Evolutionary conservation across 2,113 vertebrate genomes (phyloP), one percentile per base, ranked within the genome.

Genomic region (Melanerpes formicivorus): DNA sequence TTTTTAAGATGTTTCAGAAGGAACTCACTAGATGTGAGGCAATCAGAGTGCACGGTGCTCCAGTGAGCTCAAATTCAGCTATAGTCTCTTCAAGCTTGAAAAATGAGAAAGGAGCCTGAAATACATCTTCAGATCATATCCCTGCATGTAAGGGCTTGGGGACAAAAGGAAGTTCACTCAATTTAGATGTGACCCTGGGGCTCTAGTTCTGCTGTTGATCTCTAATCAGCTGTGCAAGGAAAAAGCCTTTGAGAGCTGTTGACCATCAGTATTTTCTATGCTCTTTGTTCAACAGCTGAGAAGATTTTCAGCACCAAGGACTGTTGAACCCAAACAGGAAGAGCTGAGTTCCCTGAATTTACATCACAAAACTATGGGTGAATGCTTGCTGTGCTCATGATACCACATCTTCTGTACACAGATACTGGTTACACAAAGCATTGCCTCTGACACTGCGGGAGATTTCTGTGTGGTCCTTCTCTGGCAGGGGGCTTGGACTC

Each of bases 301-400:
- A 25, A 52, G 23, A 67, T 32, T 54, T 54, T 86, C 37, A 58
- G 14, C 13, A 69, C 11, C 42, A 81, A 13, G 13, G 10, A 11
- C 10, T 30, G 5, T 25, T 0, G 0, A 72, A 46, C 4, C 1
- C 32, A n/a, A 1, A 4, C 40, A 65, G 30, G 15, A 87, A n/a
- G 10, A 83, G 11, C 0, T 48, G 27, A 48, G 2, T 29, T 84
- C 50, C 54, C 30, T 69, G n/a, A 76, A 60, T 62, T 72, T 84
- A 37, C 10, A 23, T 50, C 1, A 86, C 40, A 40, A 40, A 40
- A 40, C 67, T 59, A 27, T 54, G 18, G 7, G 10, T 70, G 32
- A 78, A 27, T 48, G 4, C 56, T 93, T 80, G 8, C 30, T 50
- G 15, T 48, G 46, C 8, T 71, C 8, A 46, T 22, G 4, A 22